phyloP scores from a whole-genome alignment of 2,797 vertebrate genomes.

The Mallotus villosus region DNA sequence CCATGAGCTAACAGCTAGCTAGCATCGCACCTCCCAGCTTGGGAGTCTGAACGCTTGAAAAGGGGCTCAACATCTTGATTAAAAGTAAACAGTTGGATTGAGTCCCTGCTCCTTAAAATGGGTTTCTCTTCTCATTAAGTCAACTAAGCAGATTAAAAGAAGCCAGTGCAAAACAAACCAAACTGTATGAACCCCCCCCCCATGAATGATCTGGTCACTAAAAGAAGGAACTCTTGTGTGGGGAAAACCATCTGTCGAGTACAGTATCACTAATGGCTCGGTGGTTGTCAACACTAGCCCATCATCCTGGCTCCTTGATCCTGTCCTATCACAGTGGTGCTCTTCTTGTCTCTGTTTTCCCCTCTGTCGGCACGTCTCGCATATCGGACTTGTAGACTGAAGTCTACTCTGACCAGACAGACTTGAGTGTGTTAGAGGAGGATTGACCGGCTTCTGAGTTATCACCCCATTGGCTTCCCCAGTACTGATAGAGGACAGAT shows the following conservation, averaged over 20 bases:
- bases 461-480: background rate
- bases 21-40: conserved; percentile 20
- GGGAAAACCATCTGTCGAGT: too few species aligned
- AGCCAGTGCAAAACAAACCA: background rate
- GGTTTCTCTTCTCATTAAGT: background rate
- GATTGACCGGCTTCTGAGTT: background rate
- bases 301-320: background rate
- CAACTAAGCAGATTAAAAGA: background rate
- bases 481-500: background rate
- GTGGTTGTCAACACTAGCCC: background rate
- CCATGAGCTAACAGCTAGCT: conserved; percentile 27
- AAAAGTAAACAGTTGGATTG: conserved; percentile 49
- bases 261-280: background rate
- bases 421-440: background rate
- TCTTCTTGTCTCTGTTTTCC: background rate
- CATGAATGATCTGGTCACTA: background rate
- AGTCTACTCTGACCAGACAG: background rate
- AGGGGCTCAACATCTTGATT: conserved; percentile 41
- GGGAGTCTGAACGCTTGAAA: conserved; percentile 32
- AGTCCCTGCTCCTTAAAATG: conserved; percentile 3
- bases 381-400: background rate
- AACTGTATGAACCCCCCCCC: background rate
- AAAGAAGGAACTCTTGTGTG: background rate
- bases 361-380: background rate
- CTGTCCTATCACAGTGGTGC: background rate